Percentiles rank a stretch among this genome's conserved stretches.
phyloP scores from a whole-genome alignment of 1,140 invertebrate species.

The Drosophila ambigua region DNA sequence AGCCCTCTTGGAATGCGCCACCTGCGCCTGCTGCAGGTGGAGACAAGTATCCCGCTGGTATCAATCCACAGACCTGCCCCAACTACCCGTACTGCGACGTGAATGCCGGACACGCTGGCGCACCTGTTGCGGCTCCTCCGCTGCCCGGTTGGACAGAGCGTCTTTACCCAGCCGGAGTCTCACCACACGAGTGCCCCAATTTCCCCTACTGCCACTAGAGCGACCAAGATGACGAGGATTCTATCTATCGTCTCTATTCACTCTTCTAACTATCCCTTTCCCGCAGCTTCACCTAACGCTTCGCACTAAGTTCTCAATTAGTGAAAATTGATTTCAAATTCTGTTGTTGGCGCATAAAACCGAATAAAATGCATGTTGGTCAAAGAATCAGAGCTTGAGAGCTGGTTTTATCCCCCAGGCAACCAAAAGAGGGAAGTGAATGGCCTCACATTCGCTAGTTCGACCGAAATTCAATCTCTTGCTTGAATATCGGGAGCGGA shows the following conservation, averaged over 20 bases:
- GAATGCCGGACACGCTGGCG: conserved; percentile 66
- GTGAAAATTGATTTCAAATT: conserved; percentile 56
- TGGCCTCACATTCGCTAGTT: background rate
- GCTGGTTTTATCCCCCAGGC: background rate
- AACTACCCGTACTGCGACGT: conserved; percentile 84
- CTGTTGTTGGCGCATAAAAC: conserved; percentile 63
- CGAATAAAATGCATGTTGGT: conserved; percentile 76
- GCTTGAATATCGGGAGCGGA: conserved; percentile 1
- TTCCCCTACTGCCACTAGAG: conserved; percentile 84
- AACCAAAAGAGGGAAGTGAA: background rate
- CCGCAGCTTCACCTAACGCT: conserved; percentile 31
- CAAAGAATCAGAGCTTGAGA: conserved; percentile 23
- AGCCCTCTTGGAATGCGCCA: conserved; percentile 70
- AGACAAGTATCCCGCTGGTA: conserved; percentile 83
- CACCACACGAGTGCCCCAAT: conserved; percentile 83
- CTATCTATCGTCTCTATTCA: too few species aligned
- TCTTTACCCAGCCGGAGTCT: conserved; percentile 84
- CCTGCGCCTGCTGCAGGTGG: conserved; percentile 62
- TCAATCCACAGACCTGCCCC: conserved; percentile 83
- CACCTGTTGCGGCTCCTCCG: conserved; percentile 68
- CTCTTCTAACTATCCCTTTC: too few species aligned
- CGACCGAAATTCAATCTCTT: background rate
- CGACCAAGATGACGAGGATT: too few species aligned
- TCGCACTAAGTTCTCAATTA: conserved; percentile 62
- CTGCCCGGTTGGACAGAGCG: conserved; percentile 83